Evolutionary conservation across 2,113 vertebrate genomes (phyloP).

Genomic region (Fregetta grallaria): DNA sequence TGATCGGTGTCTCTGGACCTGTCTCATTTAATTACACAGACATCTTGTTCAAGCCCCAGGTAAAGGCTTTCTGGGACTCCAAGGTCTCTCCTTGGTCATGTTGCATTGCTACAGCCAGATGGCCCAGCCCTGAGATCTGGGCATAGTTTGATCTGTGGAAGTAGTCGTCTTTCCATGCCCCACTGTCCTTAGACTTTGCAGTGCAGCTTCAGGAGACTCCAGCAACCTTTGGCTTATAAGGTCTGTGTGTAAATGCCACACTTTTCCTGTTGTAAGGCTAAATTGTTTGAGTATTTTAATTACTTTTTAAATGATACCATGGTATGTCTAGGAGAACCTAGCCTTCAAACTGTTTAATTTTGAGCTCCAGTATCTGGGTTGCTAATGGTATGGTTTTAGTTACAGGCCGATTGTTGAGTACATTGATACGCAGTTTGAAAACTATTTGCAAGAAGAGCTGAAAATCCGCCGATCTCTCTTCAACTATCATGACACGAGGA

Average conservation of each 20-base stretch:
- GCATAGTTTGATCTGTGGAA: not conserved
- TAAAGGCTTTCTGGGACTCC: not conserved
- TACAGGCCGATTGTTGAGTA: slow-evolving; percentile 98
- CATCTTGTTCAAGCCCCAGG: not conserved
- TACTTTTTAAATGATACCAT: not conserved
- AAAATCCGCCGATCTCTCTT: slow-evolving; percentile 98
- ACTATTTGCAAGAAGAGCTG: slow-evolving; percentile 95
- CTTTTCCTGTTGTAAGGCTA: not conserved
- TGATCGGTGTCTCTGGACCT: not conserved
- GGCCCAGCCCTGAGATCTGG: not conserved
- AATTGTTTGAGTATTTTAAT: not conserved
- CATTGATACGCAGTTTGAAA: slow-evolving; percentile 98
- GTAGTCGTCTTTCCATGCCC: not conserved
- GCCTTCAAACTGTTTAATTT: not conserved
- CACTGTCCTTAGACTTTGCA: not conserved
- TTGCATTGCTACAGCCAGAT: not conserved
- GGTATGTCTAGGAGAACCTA: not conserved
- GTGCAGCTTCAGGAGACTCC: not conserved
- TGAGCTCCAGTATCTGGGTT: slow-evolving; percentile 14
- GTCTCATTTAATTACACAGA: not conserved
- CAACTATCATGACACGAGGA: slow-evolving; percentile 94
- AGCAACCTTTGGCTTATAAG: not conserved
- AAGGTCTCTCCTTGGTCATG: not conserved
- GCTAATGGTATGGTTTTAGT: slow-evolving; percentile 81
- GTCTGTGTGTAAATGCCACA: not conserved